Evolutionary conservation across 2,797 vertebrate genomes (phyloP), one percentile per base, ranked within the genome.

Genomic region (Fistularia commersonii): DNA sequence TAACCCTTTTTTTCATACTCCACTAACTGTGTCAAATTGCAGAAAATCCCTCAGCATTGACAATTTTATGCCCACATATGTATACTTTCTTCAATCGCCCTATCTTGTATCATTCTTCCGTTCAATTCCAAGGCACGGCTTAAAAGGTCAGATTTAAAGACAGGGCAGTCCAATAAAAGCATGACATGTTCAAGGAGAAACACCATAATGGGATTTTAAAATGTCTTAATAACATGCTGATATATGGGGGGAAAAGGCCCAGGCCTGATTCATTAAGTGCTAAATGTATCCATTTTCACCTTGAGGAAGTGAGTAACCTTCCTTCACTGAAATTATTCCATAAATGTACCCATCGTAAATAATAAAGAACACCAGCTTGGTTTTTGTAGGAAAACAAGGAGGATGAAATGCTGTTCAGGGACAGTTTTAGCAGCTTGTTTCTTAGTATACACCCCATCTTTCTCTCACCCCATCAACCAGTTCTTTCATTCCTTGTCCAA

Each of bases 191-290:
- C 90, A 92, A 92, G 91, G 90, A 91, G 91, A 91, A 90, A 90
- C 89, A 88, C 86, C 83, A 90, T 92, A 91, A 92, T 91, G 88
- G 89, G 88, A 90, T 92, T 91, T 92, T 91, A 91, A 91, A 92
- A 90, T 66, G 88, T 90, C 90, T 91, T 92, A 92, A 91, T 92
- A 91, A 90, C 88, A 91, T 90, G 88, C 89, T 92, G 90, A 92
- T 90, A 91, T 91, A 92, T 88, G 87, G 83, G 82, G 78, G 82
- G n/a, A n/a, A 87, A 83, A 84, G 76, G 83, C 74, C 72, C 78
- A 70, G 79, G 88, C 84, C 86, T 66, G 71, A 88, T 90, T 92
- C 87, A 90, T 91, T 92, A 91, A 90, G 88, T 88, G 87, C 88
- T 91, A 89, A 92, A 91, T 61, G 81, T 90, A 91, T 90, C 90